Percentiles rank a stretch among this genome's conserved stretches.
Evolutionary conservation across 1,140 invertebrate genomes (phyloP).

Genomic region (Drosophila pseudoobscura): DNA sequence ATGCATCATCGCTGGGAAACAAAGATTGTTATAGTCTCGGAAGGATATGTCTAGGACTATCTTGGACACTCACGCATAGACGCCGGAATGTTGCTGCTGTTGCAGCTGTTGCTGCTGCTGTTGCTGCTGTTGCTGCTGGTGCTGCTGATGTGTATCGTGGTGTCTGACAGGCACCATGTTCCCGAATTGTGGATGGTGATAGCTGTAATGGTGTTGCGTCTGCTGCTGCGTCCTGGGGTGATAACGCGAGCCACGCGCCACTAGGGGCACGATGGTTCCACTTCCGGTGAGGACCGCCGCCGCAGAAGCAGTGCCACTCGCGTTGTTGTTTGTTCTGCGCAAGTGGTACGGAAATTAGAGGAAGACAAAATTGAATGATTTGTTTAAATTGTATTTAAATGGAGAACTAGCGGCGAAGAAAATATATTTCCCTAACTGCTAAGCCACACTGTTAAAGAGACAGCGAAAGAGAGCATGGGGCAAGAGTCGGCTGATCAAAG

Average conservation of each 20-base stretch:
- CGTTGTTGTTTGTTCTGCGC: slow-evolving; percentile 32
- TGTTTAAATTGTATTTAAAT: too few relatives aligned
- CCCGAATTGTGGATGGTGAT: slow-evolving; percentile 75
- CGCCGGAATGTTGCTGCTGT: slow-evolving; percentile 48
- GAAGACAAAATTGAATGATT: too few relatives aligned
- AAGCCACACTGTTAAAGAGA: too few relatives aligned
- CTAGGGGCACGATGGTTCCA: slow-evolving; percentile 65
- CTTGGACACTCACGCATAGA: slow-evolving; percentile 27
- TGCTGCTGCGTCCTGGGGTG: slow-evolving; percentile 49
- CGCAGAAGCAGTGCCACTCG: slow-evolving; percentile 56
- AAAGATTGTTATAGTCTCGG: too few relatives aligned
- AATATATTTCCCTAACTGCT: too few relatives aligned
- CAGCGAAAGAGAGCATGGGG: too few relatives aligned
- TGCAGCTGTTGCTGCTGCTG: slow-evolving; percentile 25
- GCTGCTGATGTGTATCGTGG: slow-evolving; percentile 47
- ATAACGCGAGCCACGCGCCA: slow-evolving; percentile 60
- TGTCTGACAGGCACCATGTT: slow-evolving; percentile 73
- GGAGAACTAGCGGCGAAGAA: too few relatives aligned
- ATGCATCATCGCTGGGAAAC: too few relatives aligned
- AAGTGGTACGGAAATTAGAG: too few relatives aligned
- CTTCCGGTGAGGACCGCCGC: slow-evolving; percentile 68
- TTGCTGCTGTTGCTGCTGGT: slow-evolving; percentile 47
- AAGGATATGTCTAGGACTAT: too few relatives aligned
- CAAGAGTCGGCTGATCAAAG: too few relatives aligned
- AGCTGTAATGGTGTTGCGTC: slow-evolving; percentile 64